A percentile compares a stretch with the other conserved stretches of the same genome.
Evolutionary conservation across 2,888 invertebrate species (phyloP).

Genomic region (Ectropis crepuscularia): DNA sequence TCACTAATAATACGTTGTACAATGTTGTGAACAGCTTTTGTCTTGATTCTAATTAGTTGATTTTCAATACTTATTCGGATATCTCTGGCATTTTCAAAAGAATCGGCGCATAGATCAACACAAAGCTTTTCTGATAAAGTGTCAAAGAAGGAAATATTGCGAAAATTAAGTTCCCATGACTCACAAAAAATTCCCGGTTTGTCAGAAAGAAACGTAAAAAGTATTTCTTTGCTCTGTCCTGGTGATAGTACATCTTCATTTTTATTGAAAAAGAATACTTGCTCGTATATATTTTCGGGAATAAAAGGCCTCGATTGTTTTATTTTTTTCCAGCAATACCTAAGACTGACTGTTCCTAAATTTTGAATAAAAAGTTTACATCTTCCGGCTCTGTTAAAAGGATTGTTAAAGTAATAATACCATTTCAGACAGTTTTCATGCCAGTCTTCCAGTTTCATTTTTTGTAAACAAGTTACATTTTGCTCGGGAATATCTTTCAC

Average conservation of each 20-base stretch:
- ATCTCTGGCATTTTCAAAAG: constrained; percentile 56
- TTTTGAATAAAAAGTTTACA: constrained; percentile 75
- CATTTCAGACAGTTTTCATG: constrained; percentile 64
- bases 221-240: constrained; percentile 72
- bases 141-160: constrained; percentile 71
- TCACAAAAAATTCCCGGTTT: constrained; percentile 70
- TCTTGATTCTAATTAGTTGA: constrained; percentile 57
- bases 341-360: constrained; percentile 75
- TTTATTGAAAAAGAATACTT: constrained; percentile 84
- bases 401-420: constrained; percentile 75
- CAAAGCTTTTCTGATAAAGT: constrained; percentile 56
- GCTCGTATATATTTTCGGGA: constrained; percentile 61
- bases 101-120: constrained; percentile 67
- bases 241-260: constrained; percentile 81
- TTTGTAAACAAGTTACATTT: constrained; percentile 46
- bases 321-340: constrained; percentile 79
- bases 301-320: constrained; percentile 60
- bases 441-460: constrained; percentile 54
- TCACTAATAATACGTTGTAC: constrained; percentile 54
- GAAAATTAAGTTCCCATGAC: constrained; percentile 76
- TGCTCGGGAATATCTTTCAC: constrained; percentile 59
- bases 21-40: constrained; percentile 54
- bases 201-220: constrained; percentile 77
- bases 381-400: constrained; percentile 61
- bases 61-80: constrained; percentile 51